Percentiles rank a stretch among this genome's conserved stretches.
phyloP scores from a whole-genome alignment of 2,797 vertebrate species.

The Distichodus sexfasciatus region DNA sequence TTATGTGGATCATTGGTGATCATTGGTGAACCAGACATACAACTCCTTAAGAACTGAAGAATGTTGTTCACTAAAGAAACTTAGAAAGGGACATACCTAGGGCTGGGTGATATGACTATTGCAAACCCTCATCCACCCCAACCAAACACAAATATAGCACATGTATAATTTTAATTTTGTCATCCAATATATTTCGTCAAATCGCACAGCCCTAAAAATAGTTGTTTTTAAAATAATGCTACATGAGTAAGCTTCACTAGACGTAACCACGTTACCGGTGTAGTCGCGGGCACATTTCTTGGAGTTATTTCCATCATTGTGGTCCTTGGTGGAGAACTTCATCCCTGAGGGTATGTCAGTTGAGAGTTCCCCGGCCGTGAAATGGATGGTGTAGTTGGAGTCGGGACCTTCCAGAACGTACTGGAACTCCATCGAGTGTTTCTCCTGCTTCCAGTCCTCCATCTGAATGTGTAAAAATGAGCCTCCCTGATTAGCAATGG shows the following conservation, averaged over 20 bases:
- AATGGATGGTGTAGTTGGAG: conserved; percentile 75
- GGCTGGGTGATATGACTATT: too few relatives aligned
- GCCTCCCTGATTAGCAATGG: conserved; percentile 71
- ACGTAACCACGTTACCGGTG: conserved; percentile 51
- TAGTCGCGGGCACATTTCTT: conserved; percentile 68
- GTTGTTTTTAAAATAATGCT: too few relatives aligned
- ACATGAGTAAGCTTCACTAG: neutral
- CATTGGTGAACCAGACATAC: too few relatives aligned
- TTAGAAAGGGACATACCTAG: too few relatives aligned
- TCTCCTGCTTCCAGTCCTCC: conserved; percentile 80
- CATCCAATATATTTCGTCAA: too few relatives aligned
- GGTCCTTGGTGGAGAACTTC: conserved; percentile 83
- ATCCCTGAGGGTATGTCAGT: conserved; percentile 68
- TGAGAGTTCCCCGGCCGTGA: conserved; percentile 71
- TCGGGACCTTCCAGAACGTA: conserved; percentile 76
- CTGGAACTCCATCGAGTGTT: conserved; percentile 71
- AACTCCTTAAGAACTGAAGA: too few relatives aligned
- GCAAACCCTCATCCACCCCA: too few relatives aligned
- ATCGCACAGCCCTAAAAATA: too few relatives aligned
- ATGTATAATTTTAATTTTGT: too few relatives aligned
- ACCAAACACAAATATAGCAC: too few relatives aligned
- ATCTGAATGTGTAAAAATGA: conserved; percentile 81
- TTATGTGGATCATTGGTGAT: too few relatives aligned
- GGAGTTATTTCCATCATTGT: conserved; percentile 50
- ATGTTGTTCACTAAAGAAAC: too few relatives aligned